Evolutionary conservation across 1,140 invertebrate species (phyloP), one percentile per base, ranked within the genome.

Genomic region (Drosophila aff.): DNA sequence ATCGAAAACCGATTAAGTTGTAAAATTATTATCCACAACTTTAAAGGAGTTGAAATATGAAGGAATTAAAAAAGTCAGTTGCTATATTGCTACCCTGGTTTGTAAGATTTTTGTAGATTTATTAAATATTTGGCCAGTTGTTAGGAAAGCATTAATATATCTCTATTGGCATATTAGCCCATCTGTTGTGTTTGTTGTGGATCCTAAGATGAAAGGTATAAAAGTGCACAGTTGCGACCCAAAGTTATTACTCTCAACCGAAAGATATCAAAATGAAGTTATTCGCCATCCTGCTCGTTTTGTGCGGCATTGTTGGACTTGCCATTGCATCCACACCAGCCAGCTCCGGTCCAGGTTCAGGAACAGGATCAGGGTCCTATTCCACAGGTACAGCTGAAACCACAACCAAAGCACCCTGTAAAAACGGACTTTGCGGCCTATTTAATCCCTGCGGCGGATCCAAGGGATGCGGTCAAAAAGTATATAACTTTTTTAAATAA

Each of bases 91-190:
- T 18, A 11, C 2, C 28, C 28, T 21, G 50, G 3, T 2, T 53
- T 53, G 13, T 53, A 15, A 15, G 0, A 21, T 33, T 36, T 21
- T 36, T 53, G 6, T 21, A 2, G 31, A 21, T 53, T 11, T 3
- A 21, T 23, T 23, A 5, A 36, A 55, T 38, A 55, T 55, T 55
- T 55, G 13, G 18, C 13, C 52, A 55, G 16, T 18, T 55, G 31
- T 9, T 36, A 15, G 13, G 13, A 16, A 55, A 38, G 13, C 52
- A 13, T 18, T 1, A 1, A 16, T 15, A 10, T 21, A n/a, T n/a
- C 0, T 11, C 9, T 10, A 10, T 33, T 28, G 15, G 4, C 28
- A 4, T 16, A 26, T 26, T 26, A 7, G 8, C 4, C 23, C 47
- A 49, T 49, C 4, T 21, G n/a, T 9, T 16, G 23, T 47, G 50